phyloP scores from a whole-genome alignment of 1,140 invertebrate species.

The Anthonomus grandis region DNA sequence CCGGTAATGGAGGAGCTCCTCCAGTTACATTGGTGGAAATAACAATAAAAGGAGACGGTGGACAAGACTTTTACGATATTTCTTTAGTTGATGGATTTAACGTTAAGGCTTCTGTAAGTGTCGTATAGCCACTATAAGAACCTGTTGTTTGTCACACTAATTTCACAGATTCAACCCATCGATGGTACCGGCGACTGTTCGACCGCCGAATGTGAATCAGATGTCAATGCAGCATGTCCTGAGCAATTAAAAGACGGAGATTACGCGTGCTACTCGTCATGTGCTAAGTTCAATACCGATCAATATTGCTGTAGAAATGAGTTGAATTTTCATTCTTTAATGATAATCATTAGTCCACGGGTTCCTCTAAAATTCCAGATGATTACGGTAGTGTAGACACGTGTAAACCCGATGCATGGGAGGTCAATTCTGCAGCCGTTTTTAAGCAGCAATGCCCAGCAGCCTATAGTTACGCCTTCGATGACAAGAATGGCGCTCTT shows the following conservation, averaged over 20 bases:
- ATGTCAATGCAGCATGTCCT: constrained; percentile 48
- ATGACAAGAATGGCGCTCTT: constrained; percentile 42
- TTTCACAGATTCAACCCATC: constrained; percentile 10
- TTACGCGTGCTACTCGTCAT: constrained; percentile 52
- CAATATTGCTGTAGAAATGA: constrained; percentile 48
- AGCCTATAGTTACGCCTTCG: constrained; percentile 49
- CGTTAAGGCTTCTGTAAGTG: constrained; percentile 36
- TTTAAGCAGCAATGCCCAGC: constrained; percentile 50
- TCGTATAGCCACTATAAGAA: background rate
- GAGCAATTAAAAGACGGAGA: constrained; percentile 37
- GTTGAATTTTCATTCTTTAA: background rate
- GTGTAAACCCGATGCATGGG: constrained; percentile 43
- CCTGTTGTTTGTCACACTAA: background rate
- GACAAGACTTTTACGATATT: constrained; percentile 51
- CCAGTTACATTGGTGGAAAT: constrained; percentile 52
- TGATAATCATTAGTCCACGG: background rate
- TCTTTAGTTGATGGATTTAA: constrained; percentile 53
- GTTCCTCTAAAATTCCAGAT: constrained; percentile 23
- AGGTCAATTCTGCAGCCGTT: constrained; percentile 41
- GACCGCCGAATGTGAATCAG: constrained; percentile 40
- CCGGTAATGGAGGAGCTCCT: constrained; percentile 49
- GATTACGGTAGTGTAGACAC: constrained; percentile 41
- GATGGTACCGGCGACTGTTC: constrained; percentile 37
- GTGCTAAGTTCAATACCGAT: constrained; percentile 47
- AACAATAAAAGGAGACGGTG: constrained; percentile 43